Base-by-base conservation (phyloP, 2,113 vertebrate species). In the Ciconia stormi region DNA sequence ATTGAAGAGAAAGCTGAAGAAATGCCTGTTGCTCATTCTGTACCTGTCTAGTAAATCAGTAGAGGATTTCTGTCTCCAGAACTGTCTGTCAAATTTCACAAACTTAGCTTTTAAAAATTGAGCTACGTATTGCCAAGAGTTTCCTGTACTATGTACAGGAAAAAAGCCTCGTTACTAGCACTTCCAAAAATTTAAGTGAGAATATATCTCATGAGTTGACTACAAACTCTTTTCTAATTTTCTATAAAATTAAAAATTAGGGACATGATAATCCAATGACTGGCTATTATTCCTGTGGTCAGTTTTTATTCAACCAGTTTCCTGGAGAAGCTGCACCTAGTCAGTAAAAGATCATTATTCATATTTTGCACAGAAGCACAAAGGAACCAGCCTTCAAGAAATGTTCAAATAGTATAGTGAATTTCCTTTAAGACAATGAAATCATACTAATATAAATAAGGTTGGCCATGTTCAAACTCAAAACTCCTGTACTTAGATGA, bases 271-370 rank as follows among this genome's bases (percentile, higher is more conserved):
- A 91, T 80, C 16, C 67, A 73, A 52, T 70, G 16, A 87, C 83
- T 89, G 67, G 46, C 7, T 91, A 32, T 86, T 65, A 62, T 78
- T 72, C 46, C 21, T 63, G 12, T n/a, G 52, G 71, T 63, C 44
- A 92, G 46, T 61, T 95, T 95, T 93, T 70, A 89, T 86, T 87
- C 90, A 67, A 58, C 19, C 14, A 56, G 80, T 83, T 96, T 95
- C 40, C 56, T 88, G 38, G 42, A 52, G 11, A 86, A 46, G 27
- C 58, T 87, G 34, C 6, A 25, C 11, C 34, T 65, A 85, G 11
- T 88, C 58, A 90, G 32, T 80, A 76, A 59, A 74, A 89, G 87
- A 70, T 80, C 47, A 71, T 65, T 77, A 63, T 56, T 36, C 55
- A 36, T 42, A 29, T 62, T 89, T 93, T 38, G 13, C 44, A 82